phyloP scores from a whole-genome alignment of 1,140 invertebrate species.

The Pseudomyrmex sp. region DNA sequence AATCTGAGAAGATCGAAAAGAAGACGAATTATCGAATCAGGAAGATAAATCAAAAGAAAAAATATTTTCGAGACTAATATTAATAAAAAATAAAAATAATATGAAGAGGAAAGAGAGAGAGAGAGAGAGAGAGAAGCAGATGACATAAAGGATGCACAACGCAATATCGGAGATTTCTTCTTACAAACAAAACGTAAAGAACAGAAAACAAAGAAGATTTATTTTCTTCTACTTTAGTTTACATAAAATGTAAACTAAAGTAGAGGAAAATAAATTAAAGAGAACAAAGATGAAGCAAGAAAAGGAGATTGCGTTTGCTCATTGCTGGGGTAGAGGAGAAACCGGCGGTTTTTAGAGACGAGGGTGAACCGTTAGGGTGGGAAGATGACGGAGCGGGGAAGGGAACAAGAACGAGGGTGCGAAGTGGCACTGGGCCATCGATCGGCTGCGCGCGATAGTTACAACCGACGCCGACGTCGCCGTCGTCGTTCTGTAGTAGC shows the following conservation, averaged over 20 bases:
- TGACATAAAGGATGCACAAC: neutral
- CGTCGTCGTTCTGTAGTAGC: constrained; percentile 62
- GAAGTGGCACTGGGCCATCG: constrained; percentile 77
- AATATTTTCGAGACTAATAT: neutral
- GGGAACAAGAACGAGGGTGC: constrained; percentile 15
- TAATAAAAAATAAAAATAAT: neutral
- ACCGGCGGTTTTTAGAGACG: neutral
- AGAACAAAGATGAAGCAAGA: neutral
- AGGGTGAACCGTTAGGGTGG: constrained; percentile 40
- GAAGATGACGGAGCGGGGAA: neutral
- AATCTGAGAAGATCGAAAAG: too few species aligned
- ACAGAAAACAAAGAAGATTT: too few species aligned
- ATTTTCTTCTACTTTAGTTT: too few species aligned
- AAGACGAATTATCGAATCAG: too few species aligned
- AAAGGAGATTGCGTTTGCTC: constrained; percentile 2
- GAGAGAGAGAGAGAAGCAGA: neutral
- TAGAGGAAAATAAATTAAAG: neutral
- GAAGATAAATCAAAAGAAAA: neutral
- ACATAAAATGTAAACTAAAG: too few species aligned
- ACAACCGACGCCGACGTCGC: neutral
- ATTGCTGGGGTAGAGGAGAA: neutral
- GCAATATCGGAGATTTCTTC: neutral
- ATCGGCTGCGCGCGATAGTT: constrained; percentile 75
- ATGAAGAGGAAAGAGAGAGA: neutral
- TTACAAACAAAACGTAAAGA: too few species aligned